A percentile compares a stretch with the other conserved stretches of the same genome.
Conservation (phyloP, 2,113 vertebrate genomes). For the Ophthalmolycus amberensis region DNA sequence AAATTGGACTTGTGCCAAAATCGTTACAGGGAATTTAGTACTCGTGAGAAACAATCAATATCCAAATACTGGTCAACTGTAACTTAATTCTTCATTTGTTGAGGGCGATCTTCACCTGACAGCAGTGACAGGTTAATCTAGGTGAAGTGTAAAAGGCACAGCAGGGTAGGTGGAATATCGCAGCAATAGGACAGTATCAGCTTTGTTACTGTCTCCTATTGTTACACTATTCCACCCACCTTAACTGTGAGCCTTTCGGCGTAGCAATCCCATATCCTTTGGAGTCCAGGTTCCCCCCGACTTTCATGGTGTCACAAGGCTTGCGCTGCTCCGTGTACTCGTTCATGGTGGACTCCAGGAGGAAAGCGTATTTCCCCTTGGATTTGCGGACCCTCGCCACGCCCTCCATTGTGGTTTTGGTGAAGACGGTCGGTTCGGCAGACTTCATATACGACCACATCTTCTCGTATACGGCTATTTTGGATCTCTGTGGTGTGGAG, state of each 20-base stretch:
- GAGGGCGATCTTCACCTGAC: constrained; percentile 51
- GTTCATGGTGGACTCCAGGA: constrained; percentile 99
- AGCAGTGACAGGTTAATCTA: constrained; percentile 58
- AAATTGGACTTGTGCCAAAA: background rate
- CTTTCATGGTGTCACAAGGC: constrained; percentile 99
- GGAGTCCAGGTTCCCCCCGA: constrained; percentile 99
- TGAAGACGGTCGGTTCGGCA: constrained; percentile 97
- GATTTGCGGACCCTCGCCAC: constrained; percentile 98
- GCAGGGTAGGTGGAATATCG: constrained; percentile 99
- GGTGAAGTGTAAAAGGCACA: constrained; percentile 86
- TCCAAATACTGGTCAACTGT: background rate
- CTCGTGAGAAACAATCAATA: background rate
- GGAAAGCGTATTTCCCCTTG: constrained; percentile 99
- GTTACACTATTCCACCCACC: constrained; percentile 99
- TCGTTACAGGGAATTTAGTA: background rate
- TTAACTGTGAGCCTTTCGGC: constrained; percentile 99
- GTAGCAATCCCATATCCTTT: constrained; percentile 99
- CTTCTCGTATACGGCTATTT: constrained; percentile 99
- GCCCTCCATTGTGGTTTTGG: constrained; percentile 96
- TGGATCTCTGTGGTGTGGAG: constrained; percentile 89
- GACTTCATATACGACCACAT: constrained; percentile 99
- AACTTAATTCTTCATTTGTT: background rate
- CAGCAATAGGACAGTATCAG: constrained; percentile 92
- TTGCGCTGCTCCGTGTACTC: constrained; percentile 99
- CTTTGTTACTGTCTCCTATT: constrained; percentile 84